Evolutionary conservation across 2,113 vertebrate genomes (phyloP).

Genomic region (Pangasianodon gigas): DNA sequence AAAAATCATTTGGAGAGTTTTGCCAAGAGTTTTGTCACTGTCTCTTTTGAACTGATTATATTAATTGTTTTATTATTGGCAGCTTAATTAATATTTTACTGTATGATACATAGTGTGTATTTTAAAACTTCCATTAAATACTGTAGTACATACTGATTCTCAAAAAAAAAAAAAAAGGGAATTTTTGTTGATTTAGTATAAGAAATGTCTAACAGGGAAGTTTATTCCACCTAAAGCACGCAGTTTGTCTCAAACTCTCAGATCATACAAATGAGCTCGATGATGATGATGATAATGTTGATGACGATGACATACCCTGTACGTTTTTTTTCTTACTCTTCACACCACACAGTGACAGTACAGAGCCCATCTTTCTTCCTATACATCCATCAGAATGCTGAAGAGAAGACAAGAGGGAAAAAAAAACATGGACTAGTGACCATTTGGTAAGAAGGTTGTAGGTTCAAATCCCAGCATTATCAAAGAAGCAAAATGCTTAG

Average conservation of each 20-base stretch:
- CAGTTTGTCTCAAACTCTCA: neutral
- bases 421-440: neutral
- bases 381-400: slow-evolving; percentile 60
- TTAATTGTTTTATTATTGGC: neutral
- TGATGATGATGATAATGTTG: neutral
- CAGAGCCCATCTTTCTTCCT: slow-evolving; percentile 69
- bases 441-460: neutral
- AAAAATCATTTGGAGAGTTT: neutral
- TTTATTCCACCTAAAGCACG: neutral
- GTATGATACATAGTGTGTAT: neutral
- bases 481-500: neutral
- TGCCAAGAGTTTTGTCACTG: neutral
- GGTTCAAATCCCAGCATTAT: too few relatives aligned
- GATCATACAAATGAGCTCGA: neutral
- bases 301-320: slow-evolving; percentile 68
- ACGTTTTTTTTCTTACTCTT: slow-evolving; percentile 66
- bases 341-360: slow-evolving; percentile 69
- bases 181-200: neutral
- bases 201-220: neutral
- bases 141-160: neutral
- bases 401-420: neutral
- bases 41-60: neutral
- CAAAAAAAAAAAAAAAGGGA: too few relatives aligned
- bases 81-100: neutral
- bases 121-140: neutral